These are phyloP conservation scores for Masnerella sp. DNA, from an alignment of 2,888 invertebrate genomes.

Conservation along the genomic window DNA sequence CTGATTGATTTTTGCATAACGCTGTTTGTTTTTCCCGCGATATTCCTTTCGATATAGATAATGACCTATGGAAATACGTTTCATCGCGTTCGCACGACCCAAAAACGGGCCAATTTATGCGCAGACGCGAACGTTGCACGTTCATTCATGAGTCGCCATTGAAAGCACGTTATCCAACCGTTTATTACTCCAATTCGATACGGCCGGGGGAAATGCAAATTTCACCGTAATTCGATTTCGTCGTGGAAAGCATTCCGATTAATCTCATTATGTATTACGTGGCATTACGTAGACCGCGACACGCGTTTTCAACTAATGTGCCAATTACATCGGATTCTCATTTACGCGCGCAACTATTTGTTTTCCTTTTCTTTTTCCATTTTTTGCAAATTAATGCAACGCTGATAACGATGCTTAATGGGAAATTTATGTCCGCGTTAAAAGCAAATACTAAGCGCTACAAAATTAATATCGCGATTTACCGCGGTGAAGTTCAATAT, in stretches of 20 bases:
- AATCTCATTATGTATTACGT: conserved; percentile 42
- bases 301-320: conserved; percentile 8
- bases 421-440: conserved; percentile 8
- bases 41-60: background rate
- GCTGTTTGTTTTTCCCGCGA: background rate
- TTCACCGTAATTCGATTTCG: conserved; percentile 38
- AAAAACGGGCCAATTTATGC: conserved; percentile 18
- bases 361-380: conserved; percentile 1
- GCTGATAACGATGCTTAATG: conserved; percentile 21
- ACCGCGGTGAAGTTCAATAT: conserved; percentile 23
- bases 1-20: conserved; percentile 2
- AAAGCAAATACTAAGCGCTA: conserved; percentile 24
- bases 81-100: conserved; percentile 12
- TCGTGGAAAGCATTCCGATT: conserved; percentile 27
- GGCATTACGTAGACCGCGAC: conserved; percentile 6
- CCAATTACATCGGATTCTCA: conserved; percentile 10
- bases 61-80: background rate
- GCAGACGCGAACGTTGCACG: conserved; percentile 13
- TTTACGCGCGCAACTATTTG: conserved; percentile 8
- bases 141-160: conserved; percentile 30
- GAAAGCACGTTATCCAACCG: conserved; percentile 20
- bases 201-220: conserved; percentile 15
- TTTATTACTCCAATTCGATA: conserved; percentile 32
- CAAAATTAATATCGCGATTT: conserved; percentile 35
- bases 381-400: conserved; percentile 7